Conservation (phyloP, 2,113 vertebrate genomes). For the Grantiella picta region DNA sequence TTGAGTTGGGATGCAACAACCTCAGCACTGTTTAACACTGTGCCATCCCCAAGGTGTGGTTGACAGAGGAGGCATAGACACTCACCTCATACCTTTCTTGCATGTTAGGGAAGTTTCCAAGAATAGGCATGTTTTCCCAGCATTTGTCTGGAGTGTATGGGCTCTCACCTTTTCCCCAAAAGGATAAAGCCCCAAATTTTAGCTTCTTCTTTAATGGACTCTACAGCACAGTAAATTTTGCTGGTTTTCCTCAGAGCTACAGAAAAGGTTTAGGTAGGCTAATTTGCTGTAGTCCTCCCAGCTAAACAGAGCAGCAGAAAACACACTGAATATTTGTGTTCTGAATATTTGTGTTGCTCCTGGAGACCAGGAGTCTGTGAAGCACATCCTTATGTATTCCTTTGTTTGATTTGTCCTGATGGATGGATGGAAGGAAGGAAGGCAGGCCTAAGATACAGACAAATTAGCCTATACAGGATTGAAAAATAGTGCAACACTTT, state of each 20-base stretch:
- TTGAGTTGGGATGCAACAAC: neutral
- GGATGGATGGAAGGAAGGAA: neutral
- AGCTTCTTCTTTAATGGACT: neutral
- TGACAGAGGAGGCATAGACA: neutral
- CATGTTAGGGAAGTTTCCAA: neutral
- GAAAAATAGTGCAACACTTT: neutral
- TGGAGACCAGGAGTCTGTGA: neutral
- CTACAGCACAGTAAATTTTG: neutral
- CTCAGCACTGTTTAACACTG: neutral
- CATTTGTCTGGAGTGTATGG: accelerated
- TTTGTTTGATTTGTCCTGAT: neutral
- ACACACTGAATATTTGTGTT: neutral
- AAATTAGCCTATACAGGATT: neutral
- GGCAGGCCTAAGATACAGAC: neutral
- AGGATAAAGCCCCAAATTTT: neutral
- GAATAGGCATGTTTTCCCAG: neutral
- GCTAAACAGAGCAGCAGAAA: neutral
- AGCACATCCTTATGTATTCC: neutral
- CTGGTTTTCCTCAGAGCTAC: neutral
- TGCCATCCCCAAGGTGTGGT: neutral
- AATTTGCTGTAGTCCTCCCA: neutral
- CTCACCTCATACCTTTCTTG: neutral
- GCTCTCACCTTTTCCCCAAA: neutral
- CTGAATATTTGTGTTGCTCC: neutral
- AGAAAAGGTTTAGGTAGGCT: neutral